These are phyloP conservation scores for Solenopsis fugax DNA, from an alignment of 1,140 invertebrate species.

Conservation along the genomic window DNA sequence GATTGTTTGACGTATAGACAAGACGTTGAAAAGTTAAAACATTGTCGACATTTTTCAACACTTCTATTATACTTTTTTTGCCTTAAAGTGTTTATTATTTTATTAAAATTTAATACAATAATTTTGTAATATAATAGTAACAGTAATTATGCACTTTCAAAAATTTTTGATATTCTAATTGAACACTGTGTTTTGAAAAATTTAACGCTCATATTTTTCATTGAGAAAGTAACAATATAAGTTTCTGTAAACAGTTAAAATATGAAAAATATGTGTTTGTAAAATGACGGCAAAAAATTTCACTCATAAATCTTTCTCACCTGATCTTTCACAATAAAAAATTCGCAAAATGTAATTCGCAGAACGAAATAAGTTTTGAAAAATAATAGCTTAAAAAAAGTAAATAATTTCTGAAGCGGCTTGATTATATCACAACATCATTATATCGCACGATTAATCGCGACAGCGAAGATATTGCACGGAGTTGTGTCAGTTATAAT, in stretches of 20 bases:
- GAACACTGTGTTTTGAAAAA: not conserved
- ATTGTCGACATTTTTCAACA: not conserved
- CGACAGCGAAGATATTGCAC: not conserved
- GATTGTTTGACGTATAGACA: not conserved
- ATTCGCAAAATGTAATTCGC: not conserved
- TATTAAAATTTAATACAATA: conserved; percentile 12
- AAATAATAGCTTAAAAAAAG: conserved; percentile 16
- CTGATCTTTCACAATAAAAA: not conserved
- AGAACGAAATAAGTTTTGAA: conserved; percentile 7
- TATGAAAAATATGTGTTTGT: not conserved
- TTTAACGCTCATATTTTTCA: not conserved
- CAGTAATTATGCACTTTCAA: not conserved
- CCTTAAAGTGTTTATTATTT: not conserved
- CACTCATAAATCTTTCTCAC: not conserved
- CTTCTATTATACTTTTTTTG: not conserved
- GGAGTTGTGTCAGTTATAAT: conserved; percentile 4
- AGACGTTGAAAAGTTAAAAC: not conserved
- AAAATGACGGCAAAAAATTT: not conserved
- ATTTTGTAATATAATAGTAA: not conserved
- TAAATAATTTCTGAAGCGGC: not conserved
- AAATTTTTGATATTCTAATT: not conserved
- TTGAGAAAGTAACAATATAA: not conserved
- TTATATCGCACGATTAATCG: conserved; percentile 5
- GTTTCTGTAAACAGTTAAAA: not conserved
- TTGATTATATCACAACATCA: not conserved